Conservation (phyloP, 2,888 invertebrate species). For the Aphodius sticticus region DNA sequence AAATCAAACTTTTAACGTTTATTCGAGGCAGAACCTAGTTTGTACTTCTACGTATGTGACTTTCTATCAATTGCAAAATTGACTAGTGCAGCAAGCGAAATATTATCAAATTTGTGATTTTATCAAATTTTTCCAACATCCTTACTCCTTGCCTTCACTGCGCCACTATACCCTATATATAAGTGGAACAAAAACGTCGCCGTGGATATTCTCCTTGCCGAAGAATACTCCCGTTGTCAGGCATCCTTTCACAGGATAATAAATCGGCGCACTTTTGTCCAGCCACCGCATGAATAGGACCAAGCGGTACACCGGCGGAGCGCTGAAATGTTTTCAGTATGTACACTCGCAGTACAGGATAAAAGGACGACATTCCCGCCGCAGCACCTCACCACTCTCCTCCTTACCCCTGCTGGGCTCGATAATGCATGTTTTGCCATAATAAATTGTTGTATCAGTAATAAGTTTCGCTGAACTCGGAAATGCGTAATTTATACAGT, state of each 20-base stretch:
- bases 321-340: constrained; percentile 4
- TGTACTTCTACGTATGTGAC: background rate
- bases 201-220: background rate
- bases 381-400: constrained; percentile 24
- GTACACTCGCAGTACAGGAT: background rate
- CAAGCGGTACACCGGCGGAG: background rate
- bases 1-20: too few relatives aligned
- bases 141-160: background rate
- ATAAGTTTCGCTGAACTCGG: constrained; percentile 37
- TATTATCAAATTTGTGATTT: background rate
- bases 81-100: background rate
- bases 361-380: constrained; percentile 35
- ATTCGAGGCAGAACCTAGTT: background rate
- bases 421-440: constrained; percentile 38
- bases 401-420: constrained; percentile 9
- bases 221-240: background rate
- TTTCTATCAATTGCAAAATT: background rate
- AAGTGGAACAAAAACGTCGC: background rate
- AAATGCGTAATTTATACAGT: constrained; percentile 34
- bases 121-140: background rate
- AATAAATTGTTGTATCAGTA: constrained; percentile 38
- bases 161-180: background rate
- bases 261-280: constrained; percentile 4
- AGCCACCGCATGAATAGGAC: background rate
- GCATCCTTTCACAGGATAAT: background rate